Evolutionary conservation across 2,888 invertebrate species (phyloP).

Genomic region (Podabrus alpinus): DNA sequence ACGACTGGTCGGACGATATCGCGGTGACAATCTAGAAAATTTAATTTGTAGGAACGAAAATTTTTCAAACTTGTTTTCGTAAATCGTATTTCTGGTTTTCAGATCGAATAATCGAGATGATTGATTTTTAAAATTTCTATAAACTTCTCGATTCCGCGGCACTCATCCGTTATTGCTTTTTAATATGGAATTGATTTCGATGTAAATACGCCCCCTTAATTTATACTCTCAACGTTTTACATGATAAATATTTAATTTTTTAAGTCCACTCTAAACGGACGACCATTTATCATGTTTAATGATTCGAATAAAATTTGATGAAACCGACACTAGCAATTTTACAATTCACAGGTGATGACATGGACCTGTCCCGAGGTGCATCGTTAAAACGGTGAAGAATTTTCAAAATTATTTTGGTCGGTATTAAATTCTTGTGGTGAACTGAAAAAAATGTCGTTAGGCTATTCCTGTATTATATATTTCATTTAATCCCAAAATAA

Average conservation of each 20-base stretch:
- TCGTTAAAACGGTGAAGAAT: not conserved
- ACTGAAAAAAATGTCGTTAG: conserved; percentile 4
- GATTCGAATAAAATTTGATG: not conserved
- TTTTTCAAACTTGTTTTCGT: not conserved
- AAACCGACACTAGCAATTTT: not conserved
- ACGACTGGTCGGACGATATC: not conserved
- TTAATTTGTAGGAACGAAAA: not conserved
- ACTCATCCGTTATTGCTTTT: not conserved
- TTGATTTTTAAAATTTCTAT: not conserved
- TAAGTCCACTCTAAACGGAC: not conserved
- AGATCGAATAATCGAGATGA: not conserved
- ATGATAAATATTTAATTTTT: not conserved
- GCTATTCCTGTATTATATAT: not conserved
- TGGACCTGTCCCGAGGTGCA: not conserved
- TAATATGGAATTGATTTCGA: not conserved
- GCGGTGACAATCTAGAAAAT: not conserved
- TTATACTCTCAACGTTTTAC: not conserved
- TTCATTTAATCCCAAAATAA: conserved; percentile 16
- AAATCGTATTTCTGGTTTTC: not conserved
- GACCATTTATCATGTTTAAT: not conserved
- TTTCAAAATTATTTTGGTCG: not conserved
- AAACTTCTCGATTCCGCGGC: not conserved
- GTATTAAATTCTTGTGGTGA: not conserved
- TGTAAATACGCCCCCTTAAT: not conserved
- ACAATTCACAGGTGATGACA: not conserved